phyloP scores from a whole-genome alignment of 2,888 invertebrate species.

The Stictocephala bisonia region DNA sequence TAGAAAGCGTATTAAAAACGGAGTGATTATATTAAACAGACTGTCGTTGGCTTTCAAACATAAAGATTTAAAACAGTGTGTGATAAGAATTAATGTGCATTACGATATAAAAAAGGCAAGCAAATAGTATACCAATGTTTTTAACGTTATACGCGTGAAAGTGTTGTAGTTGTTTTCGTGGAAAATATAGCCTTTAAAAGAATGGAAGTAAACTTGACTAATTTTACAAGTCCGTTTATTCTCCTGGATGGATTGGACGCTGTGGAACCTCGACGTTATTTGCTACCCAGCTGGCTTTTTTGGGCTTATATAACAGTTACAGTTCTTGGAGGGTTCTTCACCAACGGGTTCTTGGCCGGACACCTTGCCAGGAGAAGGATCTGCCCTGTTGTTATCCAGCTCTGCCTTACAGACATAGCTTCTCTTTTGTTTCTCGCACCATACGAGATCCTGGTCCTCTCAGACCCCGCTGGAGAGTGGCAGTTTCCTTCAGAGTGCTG shows the following conservation, averaged over 20 bases:
- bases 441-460: conserved; percentile 43
- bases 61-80: too few species aligned
- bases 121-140: too few species aligned
- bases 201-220: neutral
- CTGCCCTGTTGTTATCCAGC: conserved; percentile 15
- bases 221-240: neutral
- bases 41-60: too few species aligned
- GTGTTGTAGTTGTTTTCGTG: too few species aligned
- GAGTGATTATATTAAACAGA: too few species aligned
- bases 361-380: conserved; percentile 22
- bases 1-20: too few species aligned
- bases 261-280: neutral
- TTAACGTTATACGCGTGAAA: too few species aligned
- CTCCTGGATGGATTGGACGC: conserved; percentile 7
- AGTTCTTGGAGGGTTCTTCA: conserved; percentile 12
- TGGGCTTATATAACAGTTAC: conserved; percentile 1
- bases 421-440: conserved; percentile 40
- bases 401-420: conserved; percentile 33
- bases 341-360: conserved; percentile 26
- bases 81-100: too few species aligned
- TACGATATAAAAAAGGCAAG: too few species aligned
- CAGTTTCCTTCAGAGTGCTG: conserved; percentile 65
- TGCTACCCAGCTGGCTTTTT: conserved; percentile 32
- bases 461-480: conserved; percentile 40
- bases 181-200: too few species aligned